Evolutionary conservation across 2,113 vertebrate species (phyloP), one percentile per base, ranked within the genome.

Genomic region (Neomonachus schauinslandi): DNA sequence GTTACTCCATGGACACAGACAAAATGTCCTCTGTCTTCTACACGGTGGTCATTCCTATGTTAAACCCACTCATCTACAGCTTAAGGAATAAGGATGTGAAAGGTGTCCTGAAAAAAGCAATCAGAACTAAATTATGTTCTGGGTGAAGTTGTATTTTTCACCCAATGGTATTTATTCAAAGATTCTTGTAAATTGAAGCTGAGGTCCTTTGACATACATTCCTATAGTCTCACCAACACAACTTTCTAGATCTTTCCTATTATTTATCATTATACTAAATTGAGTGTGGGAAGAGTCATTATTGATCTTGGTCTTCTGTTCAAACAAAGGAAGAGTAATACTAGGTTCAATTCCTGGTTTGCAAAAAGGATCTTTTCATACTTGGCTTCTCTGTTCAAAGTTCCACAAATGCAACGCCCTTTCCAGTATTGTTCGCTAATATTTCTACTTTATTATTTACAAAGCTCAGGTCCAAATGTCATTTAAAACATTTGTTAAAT

Each of bases 31-130:
- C 98, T 42, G 89, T 97, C 5, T 98, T 98, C 67, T 98, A 98
- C 53, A 98, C 95, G 4, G 46, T 97, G 14, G 63, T 98, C 69
- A 98, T 98, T 18, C 98, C 97, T 18, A 97, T 98, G 97, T 61
- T 98, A 91, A 98, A 98, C 79, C 97, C 95, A 31, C 39, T 98
- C 3, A 98, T 98, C 89, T 98, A 98, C 1, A 98, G 97, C 9
- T 90, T 98, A 71, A 96, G 97, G 65, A 98, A 98, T 85, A 98
- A 97, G 8, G 96, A 98, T 33, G 97, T 98, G 49, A 98, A 98
- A 69, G 19, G 24, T 15, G 95, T 97, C 14, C 31, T 97, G 16
- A 86, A 15, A 51, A 98, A 98, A 87, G 28, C 22, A 18, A 4
- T 96, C 1, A 39, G 2, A 6, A 80, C 31, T 22, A 80, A 80